Percentiles rank a stretch among this genome's conserved stretches.
These are phyloP conservation scores for Rhagophthalmus giganteus DNA, from an alignment of 2,888 invertebrate genomes.

Conservation along the genomic window DNA sequence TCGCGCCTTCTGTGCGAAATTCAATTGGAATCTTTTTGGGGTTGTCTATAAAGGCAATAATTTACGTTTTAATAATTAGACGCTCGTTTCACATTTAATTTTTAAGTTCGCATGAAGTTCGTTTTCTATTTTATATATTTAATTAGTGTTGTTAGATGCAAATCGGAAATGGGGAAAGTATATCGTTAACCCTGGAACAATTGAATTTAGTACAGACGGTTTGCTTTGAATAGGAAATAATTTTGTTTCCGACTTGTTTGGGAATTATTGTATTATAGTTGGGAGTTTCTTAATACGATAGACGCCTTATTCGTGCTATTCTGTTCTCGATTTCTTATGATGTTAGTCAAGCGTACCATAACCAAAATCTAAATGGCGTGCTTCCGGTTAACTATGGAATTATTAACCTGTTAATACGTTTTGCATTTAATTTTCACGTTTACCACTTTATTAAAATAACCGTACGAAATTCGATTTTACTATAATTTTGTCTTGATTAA, in stretches of 20 bases:
- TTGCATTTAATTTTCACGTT: background rate
- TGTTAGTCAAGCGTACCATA: background rate
- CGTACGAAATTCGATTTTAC: too few relatives aligned
- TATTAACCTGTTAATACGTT: background rate
- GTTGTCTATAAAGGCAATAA: background rate
- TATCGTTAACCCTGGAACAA: slow-evolving; percentile 14
- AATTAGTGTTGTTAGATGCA: slow-evolving; percentile 9
- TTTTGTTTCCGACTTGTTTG: slow-evolving; percentile 18
- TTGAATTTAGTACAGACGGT: slow-evolving; percentile 14
- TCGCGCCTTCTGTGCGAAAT: background rate
- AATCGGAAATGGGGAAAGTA: slow-evolving; percentile 19
- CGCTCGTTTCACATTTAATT: slow-evolving; percentile 8
- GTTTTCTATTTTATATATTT: slow-evolving; percentile 7
- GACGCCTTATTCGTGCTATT: background rate
- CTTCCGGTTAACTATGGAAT: background rate
- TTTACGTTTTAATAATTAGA: slow-evolving; percentile 2
- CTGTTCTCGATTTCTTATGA: background rate
- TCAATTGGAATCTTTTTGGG: background rate
- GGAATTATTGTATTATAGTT: slow-evolving; percentile 4
- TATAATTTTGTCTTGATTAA: too few relatives aligned
- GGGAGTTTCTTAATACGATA: background rate
- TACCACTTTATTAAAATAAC: too few relatives aligned
- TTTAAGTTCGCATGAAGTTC: slow-evolving; percentile 7
- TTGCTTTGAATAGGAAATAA: slow-evolving; percentile 15
- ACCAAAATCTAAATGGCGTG: background rate